Evolutionary conservation across 2,797 vertebrate species (phyloP), one percentile per base, ranked within the genome.

Genomic region (Caiman crocodilus): DNA sequence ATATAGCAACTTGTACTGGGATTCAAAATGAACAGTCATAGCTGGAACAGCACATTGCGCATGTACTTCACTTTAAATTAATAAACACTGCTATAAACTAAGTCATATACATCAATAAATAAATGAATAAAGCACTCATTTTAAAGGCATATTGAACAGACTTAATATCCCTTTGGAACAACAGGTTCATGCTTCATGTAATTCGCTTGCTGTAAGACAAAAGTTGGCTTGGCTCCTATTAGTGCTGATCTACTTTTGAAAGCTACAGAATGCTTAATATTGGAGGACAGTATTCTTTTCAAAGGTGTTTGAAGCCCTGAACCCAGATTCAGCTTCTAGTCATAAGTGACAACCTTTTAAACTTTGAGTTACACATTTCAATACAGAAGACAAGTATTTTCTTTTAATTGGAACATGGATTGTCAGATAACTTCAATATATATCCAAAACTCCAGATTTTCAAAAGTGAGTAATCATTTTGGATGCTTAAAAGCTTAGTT

Each of bases 41-140:
- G 13, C 35, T 71, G 42, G 69, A 35, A 42, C 0, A 3, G 57
- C 14, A 16, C 25, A 17, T 35, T 6, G 35, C 13, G 15, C 79
- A 91, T 87, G 14, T 3, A 61, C 26, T 91, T 89, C 20, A 76
- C 75, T 85, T 94, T 83, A 92, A 93, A 95, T 94, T 93, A 95
- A 95, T 87, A 88, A 93, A 92, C 16, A 76, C 1, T 3, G 0
- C 26, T 88, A 77, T 67, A 92, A 93, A 95, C 64, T 64, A 90
- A 95, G 85, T 16, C 16, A 71, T 85, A 94, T 94, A 2, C 81
- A 96, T 92, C 59, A 94, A 95, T 92, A 93, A 95, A 94, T 86
- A 85, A 85, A 79, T 59, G 17, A 94, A 69, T 87, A 94, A 94
- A 85, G 50, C 3, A 65, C 76, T 71, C 89, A 79, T 90, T 90